phyloP scores from a whole-genome alignment of 2,888 invertebrate species.

The Aphrophora alni region DNA sequence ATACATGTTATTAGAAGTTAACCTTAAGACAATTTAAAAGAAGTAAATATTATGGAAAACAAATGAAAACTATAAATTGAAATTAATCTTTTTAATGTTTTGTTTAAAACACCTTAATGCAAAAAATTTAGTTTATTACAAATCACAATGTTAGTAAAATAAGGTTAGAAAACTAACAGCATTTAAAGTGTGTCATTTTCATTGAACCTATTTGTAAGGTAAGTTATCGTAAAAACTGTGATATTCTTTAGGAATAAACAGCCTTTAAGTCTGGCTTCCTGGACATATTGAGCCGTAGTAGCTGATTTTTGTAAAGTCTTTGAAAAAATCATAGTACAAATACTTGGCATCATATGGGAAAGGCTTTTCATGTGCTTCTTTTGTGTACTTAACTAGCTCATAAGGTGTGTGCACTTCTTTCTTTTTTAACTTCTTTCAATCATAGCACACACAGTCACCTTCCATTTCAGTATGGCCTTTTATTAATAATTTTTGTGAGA shows the following conservation, averaged over 20 bases:
- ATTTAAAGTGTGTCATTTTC: too few relatives aligned
- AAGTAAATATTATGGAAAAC: neutral
- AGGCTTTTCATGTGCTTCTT: constrained; percentile 32
- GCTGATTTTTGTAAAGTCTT: constrained; percentile 26
- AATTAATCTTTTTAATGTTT: too few relatives aligned
- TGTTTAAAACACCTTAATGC: too few relatives aligned
- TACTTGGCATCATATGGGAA: constrained; percentile 38
- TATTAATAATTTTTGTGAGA: constrained; percentile 52
- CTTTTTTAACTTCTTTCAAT: constrained; percentile 45
- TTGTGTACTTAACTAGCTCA: constrained; percentile 34
- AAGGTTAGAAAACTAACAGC: too few relatives aligned
- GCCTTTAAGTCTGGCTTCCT: neutral
- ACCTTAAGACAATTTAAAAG: neutral
- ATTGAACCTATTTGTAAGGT: too few relatives aligned
- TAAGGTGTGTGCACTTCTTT: constrained; percentile 37
- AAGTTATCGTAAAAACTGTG: too few relatives aligned
- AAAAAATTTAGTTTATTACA: too few relatives aligned
- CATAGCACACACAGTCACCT: constrained; percentile 42
- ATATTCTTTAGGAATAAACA: too few relatives aligned
- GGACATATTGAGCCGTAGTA: constrained; percentile 32
- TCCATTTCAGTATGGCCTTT: constrained; percentile 53
- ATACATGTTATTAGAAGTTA: constrained; percentile 35
- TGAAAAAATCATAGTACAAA: constrained; percentile 40
- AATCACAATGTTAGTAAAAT: too few relatives aligned
- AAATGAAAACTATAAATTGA: neutral